Conservation (phyloP, 2,888 invertebrate species). For the Thumatha senex region DNA sequence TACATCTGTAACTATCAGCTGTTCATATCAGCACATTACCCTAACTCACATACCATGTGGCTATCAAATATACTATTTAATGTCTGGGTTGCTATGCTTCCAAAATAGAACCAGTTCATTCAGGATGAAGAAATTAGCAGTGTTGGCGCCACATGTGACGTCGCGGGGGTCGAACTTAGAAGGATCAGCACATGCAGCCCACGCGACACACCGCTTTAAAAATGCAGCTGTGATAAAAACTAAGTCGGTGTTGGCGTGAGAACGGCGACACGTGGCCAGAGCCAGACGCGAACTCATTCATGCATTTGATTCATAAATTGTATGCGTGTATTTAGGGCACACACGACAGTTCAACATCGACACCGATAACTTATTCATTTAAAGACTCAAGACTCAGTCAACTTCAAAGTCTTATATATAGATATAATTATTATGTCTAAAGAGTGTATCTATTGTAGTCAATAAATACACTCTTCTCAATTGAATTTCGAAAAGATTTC, state of each 20-base stretch:
- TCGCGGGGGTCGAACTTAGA: slow-evolving; percentile 63
- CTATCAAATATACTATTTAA: too few species aligned
- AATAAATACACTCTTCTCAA: too few species aligned
- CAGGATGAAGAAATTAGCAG: slow-evolving; percentile 75
- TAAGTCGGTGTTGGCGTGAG: slow-evolving; percentile 67
- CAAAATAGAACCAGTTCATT: slow-evolving; percentile 41
- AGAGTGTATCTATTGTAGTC: too few species aligned
- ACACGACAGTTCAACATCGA: slow-evolving; percentile 30
- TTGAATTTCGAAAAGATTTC: too few species aligned
- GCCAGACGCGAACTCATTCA: slow-evolving; percentile 70
- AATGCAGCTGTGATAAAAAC: slow-evolving; percentile 72
- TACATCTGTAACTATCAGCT: too few species aligned
- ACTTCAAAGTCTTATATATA: too few species aligned
- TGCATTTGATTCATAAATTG: slow-evolving; percentile 80
- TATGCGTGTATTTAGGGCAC: slow-evolving; percentile 51
- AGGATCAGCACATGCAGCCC: slow-evolving; percentile 70
- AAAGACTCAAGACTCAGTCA: too few species aligned
- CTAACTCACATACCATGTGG: too few species aligned
- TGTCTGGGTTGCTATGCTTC: slow-evolving; percentile 17
- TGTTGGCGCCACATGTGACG: slow-evolving; percentile 69
- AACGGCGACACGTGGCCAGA: slow-evolving; percentile 75
- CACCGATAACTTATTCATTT: slow-evolving; percentile 10
- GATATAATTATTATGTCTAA: too few species aligned
- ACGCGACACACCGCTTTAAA: slow-evolving; percentile 69
- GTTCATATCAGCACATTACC: too few species aligned